Conservation (phyloP, 1,140 invertebrate genomes). For the Drosophila santomea region DNA sequence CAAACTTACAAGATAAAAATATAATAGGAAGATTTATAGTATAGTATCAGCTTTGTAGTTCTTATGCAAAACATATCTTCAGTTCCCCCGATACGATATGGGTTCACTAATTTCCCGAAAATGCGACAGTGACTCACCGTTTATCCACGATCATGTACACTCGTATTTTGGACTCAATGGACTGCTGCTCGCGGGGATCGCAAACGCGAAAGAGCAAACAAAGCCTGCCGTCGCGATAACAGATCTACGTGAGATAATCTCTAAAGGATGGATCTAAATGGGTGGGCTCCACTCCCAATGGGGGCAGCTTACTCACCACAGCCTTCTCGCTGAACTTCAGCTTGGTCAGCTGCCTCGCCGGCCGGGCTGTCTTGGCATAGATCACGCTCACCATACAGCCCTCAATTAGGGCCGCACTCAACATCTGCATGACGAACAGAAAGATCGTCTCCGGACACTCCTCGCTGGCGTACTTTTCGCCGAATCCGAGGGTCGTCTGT, state of each 20-base stretch:
- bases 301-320: constrained; percentile 82
- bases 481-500: constrained; percentile 89
- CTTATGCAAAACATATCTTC: no score
- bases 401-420: constrained; percentile 86
- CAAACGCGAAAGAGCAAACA: constrained; percentile 88
- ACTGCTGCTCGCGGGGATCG: constrained; percentile 86
- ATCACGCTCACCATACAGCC: constrained; percentile 87
- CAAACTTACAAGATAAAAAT: no score
- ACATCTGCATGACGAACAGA: constrained; percentile 87
- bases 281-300: not conserved
- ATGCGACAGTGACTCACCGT: constrained; percentile 54
- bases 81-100: no score
- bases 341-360: constrained; percentile 85
- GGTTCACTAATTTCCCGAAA: not conserved
- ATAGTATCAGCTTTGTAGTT: no score
- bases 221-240: constrained; percentile 87
- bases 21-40: no score
- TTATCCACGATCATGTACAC: constrained; percentile 86
- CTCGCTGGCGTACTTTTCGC: constrained; percentile 91
- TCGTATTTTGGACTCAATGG: constrained; percentile 86
- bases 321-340: constrained; percentile 87
- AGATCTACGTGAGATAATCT: constrained; percentile 84
- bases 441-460: constrained; percentile 94
- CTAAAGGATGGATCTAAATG: not conserved
- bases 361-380: constrained; percentile 87